Base-by-base conservation (phyloP, 2,797 vertebrate genomes). In the Argyrosomus regius region DNA sequence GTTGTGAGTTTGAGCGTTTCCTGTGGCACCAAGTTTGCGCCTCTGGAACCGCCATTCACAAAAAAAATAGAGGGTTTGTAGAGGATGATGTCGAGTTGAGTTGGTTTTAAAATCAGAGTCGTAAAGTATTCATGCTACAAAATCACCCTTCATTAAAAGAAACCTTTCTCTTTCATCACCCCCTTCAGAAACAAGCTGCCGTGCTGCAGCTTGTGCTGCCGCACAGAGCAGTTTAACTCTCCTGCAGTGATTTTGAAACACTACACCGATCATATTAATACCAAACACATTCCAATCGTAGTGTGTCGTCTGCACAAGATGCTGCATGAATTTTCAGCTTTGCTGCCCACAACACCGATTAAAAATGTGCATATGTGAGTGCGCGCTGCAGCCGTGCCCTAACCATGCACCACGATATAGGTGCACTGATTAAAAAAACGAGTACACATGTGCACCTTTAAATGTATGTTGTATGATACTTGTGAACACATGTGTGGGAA, bases 281-380 rank as follows among this genome's bases (percentile, higher is more conserved):
- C 31, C 10, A 1, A 65, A n/a, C 35, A 54, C 9, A 6, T 48
- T 53, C 35, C 1, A 1, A 54, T 12, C 43, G 24, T 13, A 66
- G 9, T n/a, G 11, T 35, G 50, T 14, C 7, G 28, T 22, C 28
- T 69, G 28, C 28, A 26, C 53, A 28, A 24, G 41, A 57, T 49
- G 16, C 31, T 70, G 50, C 46, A 65, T 35, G 41, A 16, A 65
- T 75, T 24, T 65, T 54, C 14, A 53, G 26, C 17, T 22, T 59
- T 57, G 13, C 65, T 28, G 41, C 72, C n/a, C 22, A 20, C 18
- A 66, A 26, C 26, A 57, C 59, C 26, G 24, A 70, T 61, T 69
- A 68, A 56, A 68, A 74, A 78, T 49, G 48, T 48, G 41, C 10
- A 39, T 14, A 67, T 57, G 31, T 39, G 26, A 61, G 61, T 18